Percentiles rank a stretch among this genome's conserved stretches.
Evolutionary conservation across 2,888 invertebrate genomes (phyloP).

Genomic region (Andrena bicolor): DNA sequence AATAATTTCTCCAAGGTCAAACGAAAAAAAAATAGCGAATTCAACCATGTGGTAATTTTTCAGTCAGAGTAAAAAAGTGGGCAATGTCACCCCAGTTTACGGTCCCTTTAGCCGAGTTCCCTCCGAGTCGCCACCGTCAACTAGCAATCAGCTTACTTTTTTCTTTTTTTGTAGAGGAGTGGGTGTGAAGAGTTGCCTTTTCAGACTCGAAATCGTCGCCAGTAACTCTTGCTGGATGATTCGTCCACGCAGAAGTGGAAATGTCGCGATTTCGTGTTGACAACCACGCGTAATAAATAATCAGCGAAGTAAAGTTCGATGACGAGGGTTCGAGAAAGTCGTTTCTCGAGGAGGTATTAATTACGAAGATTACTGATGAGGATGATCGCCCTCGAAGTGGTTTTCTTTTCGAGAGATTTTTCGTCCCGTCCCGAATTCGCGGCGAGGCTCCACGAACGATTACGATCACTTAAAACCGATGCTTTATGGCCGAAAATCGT

Average conservation of each 20-base stretch:
- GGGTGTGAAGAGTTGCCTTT: neutral
- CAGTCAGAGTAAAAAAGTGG: no score
- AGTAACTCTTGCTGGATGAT: neutral
- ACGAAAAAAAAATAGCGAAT: no score
- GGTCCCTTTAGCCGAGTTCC: no score
- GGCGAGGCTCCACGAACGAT: neutral
- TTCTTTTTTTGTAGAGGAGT: neutral
- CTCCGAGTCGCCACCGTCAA: neutral
- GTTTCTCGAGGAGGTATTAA: constrained; percentile 17
- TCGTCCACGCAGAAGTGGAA: constrained; percentile 3
- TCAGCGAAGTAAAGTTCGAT: neutral
- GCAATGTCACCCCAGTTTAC: no score
- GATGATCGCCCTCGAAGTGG: neutral
- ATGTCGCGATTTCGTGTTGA: constrained; percentile 29
- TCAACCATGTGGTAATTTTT: no score
- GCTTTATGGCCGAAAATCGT: constrained; percentile 37
- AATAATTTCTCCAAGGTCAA: no score
- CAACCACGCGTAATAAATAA: constrained; percentile 32
- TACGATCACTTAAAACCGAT: constrained; percentile 14
- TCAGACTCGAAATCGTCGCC: neutral
- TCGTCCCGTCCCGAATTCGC: constrained; percentile 7
- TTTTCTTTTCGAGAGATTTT: neutral
- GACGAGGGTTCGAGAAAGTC: constrained; percentile 11
- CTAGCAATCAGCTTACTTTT: neutral
- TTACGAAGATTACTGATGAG: constrained; percentile 5